Evolutionary conservation across 2,888 invertebrate genomes (phyloP), one percentile per base, ranked within the genome.

Genomic region (Plagiodera versicolora): DNA sequence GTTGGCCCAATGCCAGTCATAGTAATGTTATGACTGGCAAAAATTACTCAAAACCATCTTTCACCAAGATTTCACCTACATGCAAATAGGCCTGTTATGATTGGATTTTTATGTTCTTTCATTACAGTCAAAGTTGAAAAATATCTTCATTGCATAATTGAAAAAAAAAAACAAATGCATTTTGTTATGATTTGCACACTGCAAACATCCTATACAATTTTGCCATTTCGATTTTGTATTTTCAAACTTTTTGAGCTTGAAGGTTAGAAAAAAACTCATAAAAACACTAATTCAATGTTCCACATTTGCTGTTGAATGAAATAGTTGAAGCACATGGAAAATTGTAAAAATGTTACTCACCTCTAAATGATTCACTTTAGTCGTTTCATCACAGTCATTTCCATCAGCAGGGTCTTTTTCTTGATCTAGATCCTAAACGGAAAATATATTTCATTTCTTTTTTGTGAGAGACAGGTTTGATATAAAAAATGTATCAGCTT

Each of bases 341-440:
- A 10, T 53, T 53, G 44, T 24, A 17, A 18, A 46, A 46, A 46
- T 20, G 14, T 14, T 17, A 79, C 82, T 82, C 73, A 84, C 83
- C 80, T 84, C 83, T 70, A 83, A 81, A 68, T 83, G 82, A 72
- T 79, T 79, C 47, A 75, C 11, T 71, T 79, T 79, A 11, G 71
- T 63, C 35, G 71, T 69, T 53, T 79, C 78, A 59, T 79, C 78
- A 69, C 71, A 74, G 71, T 84, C 84, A 66, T 82, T 83, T 30
- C 76, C 78, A 47, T 71, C 74, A 47, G 78, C 67, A 64, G 83
- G 81, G 77, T 88, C 88, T 74, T 87, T 86, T 66, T 89, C 89
- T 70, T 87, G 86, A 79, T 89, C 88, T 72, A 87, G 83, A 79
- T 89, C 89, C 89, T 89, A 73, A 56, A 80, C 82, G 67, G 67